Conservation (phyloP, 2,888 invertebrate species). For the Orthosia cruda region DNA sequence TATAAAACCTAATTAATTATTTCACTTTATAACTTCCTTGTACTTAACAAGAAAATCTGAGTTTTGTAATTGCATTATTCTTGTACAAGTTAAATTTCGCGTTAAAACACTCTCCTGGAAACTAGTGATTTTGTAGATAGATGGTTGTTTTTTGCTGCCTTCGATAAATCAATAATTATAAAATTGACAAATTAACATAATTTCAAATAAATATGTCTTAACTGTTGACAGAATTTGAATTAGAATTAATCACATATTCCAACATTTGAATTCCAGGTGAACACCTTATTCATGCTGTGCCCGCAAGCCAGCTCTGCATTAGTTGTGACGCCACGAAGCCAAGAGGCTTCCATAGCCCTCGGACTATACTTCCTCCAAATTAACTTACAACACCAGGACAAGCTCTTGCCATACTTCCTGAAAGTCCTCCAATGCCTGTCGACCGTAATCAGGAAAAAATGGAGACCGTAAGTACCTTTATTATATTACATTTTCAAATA, state of each 20-base stretch:
- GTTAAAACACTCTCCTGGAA: no score
- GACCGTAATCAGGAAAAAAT: slow-evolving; percentile 93
- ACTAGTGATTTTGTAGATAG: no score
- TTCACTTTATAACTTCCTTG: neutral
- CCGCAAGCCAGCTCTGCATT: slow-evolving; percentile 95
- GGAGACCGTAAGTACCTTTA: slow-evolving; percentile 93
- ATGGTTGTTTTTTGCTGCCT: no score
- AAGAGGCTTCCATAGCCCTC: slow-evolving; percentile 98
- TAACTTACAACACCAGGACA: slow-evolving; percentile 89
- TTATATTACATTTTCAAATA: neutral
- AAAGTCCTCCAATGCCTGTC: slow-evolving; percentile 94
- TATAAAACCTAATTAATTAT: neutral
- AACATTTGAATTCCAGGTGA: slow-evolving; percentile 92
- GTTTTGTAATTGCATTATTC: neutral
- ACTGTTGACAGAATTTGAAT: neutral
- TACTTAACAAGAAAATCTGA: neutral
- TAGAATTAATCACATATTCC: neutral
- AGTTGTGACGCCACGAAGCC: slow-evolving; percentile 94
- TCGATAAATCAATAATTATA: no score
- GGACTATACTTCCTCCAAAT: slow-evolving; percentile 96
- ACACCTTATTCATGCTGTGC: slow-evolving; percentile 96
- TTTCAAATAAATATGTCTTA: neutral
- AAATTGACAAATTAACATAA: no score
- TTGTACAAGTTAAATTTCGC: no score
- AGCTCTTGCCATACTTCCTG: slow-evolving; percentile 96